phyloP scores from a whole-genome alignment of 2,797 vertebrate genomes.

The Euphonia xanthogaster region DNA sequence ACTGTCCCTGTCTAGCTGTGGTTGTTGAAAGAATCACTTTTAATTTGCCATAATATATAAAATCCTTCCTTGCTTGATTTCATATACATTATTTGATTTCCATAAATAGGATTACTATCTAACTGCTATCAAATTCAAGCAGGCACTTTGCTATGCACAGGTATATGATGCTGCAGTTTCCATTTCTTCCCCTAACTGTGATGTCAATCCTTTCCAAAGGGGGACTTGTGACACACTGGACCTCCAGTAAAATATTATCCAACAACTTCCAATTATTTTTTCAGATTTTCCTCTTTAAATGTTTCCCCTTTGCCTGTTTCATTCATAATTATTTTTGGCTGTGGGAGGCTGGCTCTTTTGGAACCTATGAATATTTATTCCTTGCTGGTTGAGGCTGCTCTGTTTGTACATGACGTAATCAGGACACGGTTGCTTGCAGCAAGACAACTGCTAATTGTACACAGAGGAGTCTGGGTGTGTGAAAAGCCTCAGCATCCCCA shows the following conservation, averaged over 20 bases:
- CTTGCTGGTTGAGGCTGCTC: neutral
- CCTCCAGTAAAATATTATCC: neutral
- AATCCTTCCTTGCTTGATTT: neutral
- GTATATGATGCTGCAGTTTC: neutral
- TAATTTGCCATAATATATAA: neutral
- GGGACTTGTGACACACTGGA: neutral
- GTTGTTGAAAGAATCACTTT: neutral
- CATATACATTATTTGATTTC: neutral
- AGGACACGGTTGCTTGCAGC: neutral
- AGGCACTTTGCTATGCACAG: neutral
- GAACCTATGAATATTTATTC: slow-evolving; percentile 8
- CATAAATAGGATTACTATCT: neutral
- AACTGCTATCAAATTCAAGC: neutral
- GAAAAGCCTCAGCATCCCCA: neutral
- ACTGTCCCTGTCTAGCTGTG: neutral
- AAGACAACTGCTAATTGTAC: neutral
- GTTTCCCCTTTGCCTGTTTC: neutral
- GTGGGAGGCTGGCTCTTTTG: neutral
- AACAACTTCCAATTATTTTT: neutral
- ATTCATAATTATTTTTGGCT: slow-evolving; percentile 35
- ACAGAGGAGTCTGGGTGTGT: neutral
- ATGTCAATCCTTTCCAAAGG: neutral
- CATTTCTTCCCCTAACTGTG: neutral
- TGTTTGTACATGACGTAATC: neutral
- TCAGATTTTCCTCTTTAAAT: slow-evolving; percentile 32